A percentile compares a stretch with the other conserved stretches of the same genome.
Conservation (phyloP, 2,113 vertebrate genomes). For the Chiloscyllium plagiosum region DNA sequence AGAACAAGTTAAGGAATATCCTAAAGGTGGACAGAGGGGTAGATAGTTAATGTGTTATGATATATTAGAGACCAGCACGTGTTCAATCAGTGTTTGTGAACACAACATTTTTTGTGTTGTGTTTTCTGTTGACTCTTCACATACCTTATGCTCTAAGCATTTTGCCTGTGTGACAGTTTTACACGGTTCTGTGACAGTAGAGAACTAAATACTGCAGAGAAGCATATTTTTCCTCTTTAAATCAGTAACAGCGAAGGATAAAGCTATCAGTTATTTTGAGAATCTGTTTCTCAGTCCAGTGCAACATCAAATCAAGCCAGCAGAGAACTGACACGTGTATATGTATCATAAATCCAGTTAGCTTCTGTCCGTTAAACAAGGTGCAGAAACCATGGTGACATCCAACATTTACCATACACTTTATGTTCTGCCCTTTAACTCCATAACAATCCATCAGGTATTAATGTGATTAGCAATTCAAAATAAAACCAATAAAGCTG, state of each 20-base stretch:
- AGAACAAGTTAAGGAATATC: neutral
- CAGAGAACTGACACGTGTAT: neutral
- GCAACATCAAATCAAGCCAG: neutral
- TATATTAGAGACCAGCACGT: neutral
- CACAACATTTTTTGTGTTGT: neutral
- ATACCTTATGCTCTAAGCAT: neutral
- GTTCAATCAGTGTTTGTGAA: neutral
- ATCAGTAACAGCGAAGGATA: neutral
- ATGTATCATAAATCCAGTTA: constrained; percentile 17
- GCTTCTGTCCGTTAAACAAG: neutral
- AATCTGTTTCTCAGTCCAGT: neutral
- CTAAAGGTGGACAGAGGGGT: neutral
- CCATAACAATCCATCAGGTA: constrained; percentile 61
- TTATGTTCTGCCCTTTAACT: constrained; percentile 55
- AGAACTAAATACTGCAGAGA: neutral
- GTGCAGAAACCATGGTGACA: neutral
- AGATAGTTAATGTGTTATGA: neutral
- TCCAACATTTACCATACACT: constrained; percentile 8
- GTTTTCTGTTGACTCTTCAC: neutral
- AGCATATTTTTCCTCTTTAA: neutral
- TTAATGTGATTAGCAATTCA: constrained; percentile 64
- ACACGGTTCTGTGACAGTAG: neutral
- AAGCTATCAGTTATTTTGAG: neutral
- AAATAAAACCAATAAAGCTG: constrained; percentile 59
- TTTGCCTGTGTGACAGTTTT: neutral